phyloP scores from a whole-genome alignment of 2,888 invertebrate genomes.

The Agrotis puta region DNA sequence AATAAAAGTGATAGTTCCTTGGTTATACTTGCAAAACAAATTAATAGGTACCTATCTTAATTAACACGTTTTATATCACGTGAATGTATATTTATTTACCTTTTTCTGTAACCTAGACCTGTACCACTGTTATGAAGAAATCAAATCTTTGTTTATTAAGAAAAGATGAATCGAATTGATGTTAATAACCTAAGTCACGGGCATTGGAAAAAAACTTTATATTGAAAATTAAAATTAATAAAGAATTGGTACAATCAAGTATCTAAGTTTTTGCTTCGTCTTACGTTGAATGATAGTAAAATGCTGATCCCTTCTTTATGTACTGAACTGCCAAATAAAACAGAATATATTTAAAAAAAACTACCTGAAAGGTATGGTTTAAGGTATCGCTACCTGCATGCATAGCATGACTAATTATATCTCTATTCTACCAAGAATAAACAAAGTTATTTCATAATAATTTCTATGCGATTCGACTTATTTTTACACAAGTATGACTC shows the following conservation, averaged over 20 bases:
- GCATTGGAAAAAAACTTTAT: background rate
- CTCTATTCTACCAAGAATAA: too few relatives aligned
- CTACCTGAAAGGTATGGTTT: too few relatives aligned
- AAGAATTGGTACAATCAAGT: background rate
- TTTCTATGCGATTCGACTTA: too few relatives aligned
- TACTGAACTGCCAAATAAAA: background rate
- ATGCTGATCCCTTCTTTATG: background rate
- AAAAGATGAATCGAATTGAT: background rate
- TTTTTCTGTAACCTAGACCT: background rate
- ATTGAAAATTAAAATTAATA: too few relatives aligned
- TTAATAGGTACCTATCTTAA: background rate
- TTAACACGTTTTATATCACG: conserved; percentile 1
- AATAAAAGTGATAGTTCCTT: conserved; percentile 8
- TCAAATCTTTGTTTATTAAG: conserved; percentile 4
- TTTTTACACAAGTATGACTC: too few relatives aligned
- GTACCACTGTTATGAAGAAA: conserved; percentile 1
- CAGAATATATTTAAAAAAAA: background rate
- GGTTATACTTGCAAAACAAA: conserved; percentile 7
- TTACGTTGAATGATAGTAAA: background rate
- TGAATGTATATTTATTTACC: conserved; percentile 4
- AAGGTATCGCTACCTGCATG: too few relatives aligned
- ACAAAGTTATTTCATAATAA: too few relatives aligned
- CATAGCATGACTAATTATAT: too few relatives aligned
- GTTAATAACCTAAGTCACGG: conserved; percentile 36
- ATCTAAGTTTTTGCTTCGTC: background rate